These are phyloP conservation scores for Eilema caniola DNA, from an alignment of 2,888 invertebrate species.

Conservation along the genomic window DNA sequence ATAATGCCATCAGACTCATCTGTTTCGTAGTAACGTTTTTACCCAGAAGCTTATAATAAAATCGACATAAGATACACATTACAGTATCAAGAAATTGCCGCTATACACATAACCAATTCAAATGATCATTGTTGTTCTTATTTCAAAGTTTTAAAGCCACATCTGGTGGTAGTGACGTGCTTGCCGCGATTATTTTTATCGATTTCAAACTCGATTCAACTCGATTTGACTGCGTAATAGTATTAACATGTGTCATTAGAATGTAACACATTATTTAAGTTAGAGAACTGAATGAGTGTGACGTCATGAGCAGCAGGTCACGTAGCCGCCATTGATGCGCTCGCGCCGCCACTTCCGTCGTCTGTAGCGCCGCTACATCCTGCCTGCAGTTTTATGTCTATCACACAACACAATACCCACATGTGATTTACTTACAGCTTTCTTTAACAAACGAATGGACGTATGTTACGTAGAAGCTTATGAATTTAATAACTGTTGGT, in stretches of 20 bases:
- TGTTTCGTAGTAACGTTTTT: conserved; percentile 35
- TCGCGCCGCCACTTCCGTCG: conserved; percentile 76
- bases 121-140: conserved; percentile 7
- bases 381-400: conserved; percentile 66
- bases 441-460: conserved; percentile 7
- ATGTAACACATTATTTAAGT: conserved; percentile 33
- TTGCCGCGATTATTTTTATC: conserved; percentile 15
- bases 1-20: conserved; percentile 37
- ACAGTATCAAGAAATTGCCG: conserved; percentile 17
- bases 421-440: conserved; percentile 36
- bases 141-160: conserved; percentile 13
- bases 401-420: conserved; percentile 37
- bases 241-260: conserved; percentile 24
- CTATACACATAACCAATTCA: conserved; percentile 7
- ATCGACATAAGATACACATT: conserved; percentile 13
- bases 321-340: conserved; percentile 76
- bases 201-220: conserved; percentile 8
- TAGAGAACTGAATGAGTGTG: conserved; percentile 57
- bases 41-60: conserved; percentile 20
- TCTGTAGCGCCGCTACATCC: conserved; percentile 81
- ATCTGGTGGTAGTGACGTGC: conserved; percentile 18
- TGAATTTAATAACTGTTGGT: not conserved
- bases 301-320: conserved; percentile 67
- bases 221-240: conserved; percentile 7
- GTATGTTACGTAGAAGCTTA: not conserved